These are phyloP conservation scores for Euphonia xanthogaster DNA, from an alignment of 2,797 vertebrate species.

Conservation along the genomic window DNA sequence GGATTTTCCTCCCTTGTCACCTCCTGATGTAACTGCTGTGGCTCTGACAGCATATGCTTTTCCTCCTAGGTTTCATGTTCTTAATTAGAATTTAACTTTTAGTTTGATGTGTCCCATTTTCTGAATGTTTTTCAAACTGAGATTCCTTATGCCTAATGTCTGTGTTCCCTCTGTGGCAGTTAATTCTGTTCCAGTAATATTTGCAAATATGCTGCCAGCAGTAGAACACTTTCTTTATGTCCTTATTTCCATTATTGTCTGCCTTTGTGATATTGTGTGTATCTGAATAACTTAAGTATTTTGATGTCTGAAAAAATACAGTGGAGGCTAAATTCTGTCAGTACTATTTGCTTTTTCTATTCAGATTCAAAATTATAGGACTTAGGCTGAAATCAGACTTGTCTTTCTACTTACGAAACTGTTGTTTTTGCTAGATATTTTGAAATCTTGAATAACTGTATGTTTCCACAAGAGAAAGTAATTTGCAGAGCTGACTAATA, in stretches of 20 bases:
- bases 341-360: background rate
- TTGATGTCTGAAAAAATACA: background rate
- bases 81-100: background rate
- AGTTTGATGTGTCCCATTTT: background rate
- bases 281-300: background rate
- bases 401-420: background rate
- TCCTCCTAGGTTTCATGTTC: background rate
- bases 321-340: background rate
- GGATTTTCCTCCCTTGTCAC: background rate
- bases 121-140: background rate
- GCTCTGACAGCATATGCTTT: background rate
- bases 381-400: background rate
- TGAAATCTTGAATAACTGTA: background rate
- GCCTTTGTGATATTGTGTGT: background rate
- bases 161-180: background rate
- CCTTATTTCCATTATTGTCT: background rate
- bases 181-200: background rate
- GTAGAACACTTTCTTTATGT: background rate
- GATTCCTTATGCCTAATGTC: background rate
- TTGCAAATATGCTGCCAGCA: background rate
- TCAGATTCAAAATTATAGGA: background rate
- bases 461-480: background rate
- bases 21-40: background rate
- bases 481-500: background rate
- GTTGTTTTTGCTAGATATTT: background rate